A percentile compares a stretch with the other conserved stretches of the same genome.
Conservation (phyloP, 2,113 vertebrate species). For the Paradisaea rubra region DNA sequence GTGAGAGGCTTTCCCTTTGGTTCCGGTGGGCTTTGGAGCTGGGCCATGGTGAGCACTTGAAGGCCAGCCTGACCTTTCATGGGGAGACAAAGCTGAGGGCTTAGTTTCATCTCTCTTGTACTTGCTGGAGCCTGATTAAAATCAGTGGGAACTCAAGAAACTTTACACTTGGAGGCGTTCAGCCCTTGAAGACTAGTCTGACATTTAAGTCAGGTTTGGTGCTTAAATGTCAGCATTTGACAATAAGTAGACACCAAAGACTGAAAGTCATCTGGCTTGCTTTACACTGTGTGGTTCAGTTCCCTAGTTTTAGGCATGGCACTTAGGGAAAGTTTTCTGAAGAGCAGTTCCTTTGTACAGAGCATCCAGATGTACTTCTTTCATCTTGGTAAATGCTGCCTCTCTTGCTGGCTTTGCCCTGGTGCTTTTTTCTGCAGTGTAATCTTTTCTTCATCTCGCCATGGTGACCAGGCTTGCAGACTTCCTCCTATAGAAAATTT, state of each 20-base stretch:
- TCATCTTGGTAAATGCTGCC: neutral
- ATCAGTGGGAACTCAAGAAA: slow-evolving; percentile 24
- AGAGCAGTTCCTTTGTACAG: neutral
- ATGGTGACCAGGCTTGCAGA: slow-evolving; percentile 13
- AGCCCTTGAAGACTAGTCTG: slow-evolving; percentile 21
- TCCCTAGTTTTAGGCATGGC: neutral
- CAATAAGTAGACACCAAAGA: neutral
- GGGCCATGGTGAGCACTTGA: neutral
- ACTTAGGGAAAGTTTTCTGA: neutral
- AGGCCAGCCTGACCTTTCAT: slow-evolving; percentile 28
- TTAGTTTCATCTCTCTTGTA: slow-evolving; percentile 9
- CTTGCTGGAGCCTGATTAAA: slow-evolving; percentile 16
- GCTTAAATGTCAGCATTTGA: slow-evolving; percentile 34
- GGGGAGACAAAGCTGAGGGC: neutral
- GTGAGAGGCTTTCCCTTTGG: neutral
- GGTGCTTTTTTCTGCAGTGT: neutral
- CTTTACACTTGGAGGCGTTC: neutral
- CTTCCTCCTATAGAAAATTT: slow-evolving; percentile 24
- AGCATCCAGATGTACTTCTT: neutral
- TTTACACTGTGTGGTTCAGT: neutral
- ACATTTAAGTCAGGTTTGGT: slow-evolving; percentile 21
- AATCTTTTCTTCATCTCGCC: slow-evolving; percentile 12
- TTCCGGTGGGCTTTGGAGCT: neutral
- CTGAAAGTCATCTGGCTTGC: neutral
- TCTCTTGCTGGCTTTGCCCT: neutral